Conservation (phyloP, 2,113 vertebrate species). For the Setophaga coronata region DNA sequence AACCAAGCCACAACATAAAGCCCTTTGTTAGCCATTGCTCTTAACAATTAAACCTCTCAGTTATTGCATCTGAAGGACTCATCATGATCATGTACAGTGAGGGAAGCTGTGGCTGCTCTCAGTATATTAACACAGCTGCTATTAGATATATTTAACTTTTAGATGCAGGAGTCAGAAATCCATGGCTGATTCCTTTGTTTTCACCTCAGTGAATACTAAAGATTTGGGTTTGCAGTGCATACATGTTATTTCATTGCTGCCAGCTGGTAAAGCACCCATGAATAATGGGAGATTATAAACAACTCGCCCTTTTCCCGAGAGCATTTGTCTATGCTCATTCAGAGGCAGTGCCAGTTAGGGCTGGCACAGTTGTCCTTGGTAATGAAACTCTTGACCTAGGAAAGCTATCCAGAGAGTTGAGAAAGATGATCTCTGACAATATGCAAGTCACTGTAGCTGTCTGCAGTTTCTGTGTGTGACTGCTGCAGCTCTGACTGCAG, state of each 20-base stretch:
- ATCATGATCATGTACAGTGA: background rate
- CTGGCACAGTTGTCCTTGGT: slow-evolving; percentile 34
- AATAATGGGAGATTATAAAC: slow-evolving; percentile 62
- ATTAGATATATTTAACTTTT: slow-evolving; percentile 11
- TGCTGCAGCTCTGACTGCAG: background rate
- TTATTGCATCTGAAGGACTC: background rate
- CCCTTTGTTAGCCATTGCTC: background rate
- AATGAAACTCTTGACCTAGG: slow-evolving; percentile 9
- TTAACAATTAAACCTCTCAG: background rate
- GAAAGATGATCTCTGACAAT: background rate
- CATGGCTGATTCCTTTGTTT: slow-evolving; percentile 61
- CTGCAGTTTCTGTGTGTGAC: background rate
- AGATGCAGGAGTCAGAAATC: slow-evolving; percentile 52
- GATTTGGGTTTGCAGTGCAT: slow-evolving; percentile 39
- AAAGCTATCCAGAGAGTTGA: background rate
- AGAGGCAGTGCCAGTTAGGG: slow-evolving; percentile 31
- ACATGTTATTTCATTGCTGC: slow-evolving; percentile 19
- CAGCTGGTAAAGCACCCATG: slow-evolving; percentile 53
- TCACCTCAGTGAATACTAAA: slow-evolving; percentile 53
- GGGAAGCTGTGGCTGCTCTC: background rate
- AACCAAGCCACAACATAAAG: background rate
- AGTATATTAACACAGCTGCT: background rate
- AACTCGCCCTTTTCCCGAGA: background rate
- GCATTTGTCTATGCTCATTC: slow-evolving; percentile 35
- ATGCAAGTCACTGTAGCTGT: background rate